phyloP scores from a whole-genome alignment of 2,113 vertebrate genomes.

The Nyctibius bracteatus region DNA sequence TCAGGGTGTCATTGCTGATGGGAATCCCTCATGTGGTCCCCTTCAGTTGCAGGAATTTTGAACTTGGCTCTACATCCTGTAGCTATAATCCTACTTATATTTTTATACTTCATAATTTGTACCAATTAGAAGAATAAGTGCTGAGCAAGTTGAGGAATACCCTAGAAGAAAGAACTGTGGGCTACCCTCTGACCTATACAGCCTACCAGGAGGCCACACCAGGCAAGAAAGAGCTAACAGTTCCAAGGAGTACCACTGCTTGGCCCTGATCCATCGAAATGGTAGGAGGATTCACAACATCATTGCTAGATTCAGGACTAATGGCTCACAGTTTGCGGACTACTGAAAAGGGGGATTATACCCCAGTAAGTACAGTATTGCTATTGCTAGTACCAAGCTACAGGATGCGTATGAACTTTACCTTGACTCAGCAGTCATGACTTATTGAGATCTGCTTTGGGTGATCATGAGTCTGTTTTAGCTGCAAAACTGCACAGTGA shows the following conservation, averaged over 20 bases:
- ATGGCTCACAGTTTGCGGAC: not conserved
- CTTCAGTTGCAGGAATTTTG: not conserved
- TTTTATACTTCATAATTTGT: not conserved
- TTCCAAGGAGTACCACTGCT: not conserved
- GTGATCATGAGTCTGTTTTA: not conserved
- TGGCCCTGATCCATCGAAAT: not conserved
- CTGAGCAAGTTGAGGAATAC: not conserved
- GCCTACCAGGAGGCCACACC: not conserved
- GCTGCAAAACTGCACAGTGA: not conserved
- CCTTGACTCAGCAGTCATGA: not conserved
- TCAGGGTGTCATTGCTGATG: not conserved
- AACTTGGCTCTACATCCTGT: not conserved
- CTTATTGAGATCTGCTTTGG: not conserved
- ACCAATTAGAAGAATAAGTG: not conserved
- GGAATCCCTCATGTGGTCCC: not conserved
- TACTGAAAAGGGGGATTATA: not conserved
- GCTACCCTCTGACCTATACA: not conserved
- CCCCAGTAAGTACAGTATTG: not conserved
- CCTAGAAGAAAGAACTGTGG: not conserved
- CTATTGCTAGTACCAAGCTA: not conserved
- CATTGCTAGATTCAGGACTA: not conserved
- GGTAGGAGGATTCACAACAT: not conserved
- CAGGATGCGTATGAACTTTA: not conserved
- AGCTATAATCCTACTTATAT: not conserved
- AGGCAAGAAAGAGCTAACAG: not conserved